phyloP scores from a whole-genome alignment of 2,113 vertebrate species.

The Machaerirhynchus nigripectus region DNA sequence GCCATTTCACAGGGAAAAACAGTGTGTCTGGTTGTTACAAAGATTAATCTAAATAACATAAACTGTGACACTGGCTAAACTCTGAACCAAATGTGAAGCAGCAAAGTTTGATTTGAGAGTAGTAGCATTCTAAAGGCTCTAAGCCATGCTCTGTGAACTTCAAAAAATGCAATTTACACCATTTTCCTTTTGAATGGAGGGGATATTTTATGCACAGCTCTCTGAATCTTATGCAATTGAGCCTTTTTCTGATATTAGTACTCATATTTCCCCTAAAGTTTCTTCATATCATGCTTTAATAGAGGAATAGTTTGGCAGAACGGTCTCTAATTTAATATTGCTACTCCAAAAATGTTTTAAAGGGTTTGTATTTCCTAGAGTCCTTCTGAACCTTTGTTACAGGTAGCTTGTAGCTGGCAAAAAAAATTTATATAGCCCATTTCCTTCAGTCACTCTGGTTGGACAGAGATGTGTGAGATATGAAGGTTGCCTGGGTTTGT shows the following conservation, averaged over 20 bases:
- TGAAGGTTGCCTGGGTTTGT: background rate
- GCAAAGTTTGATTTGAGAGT: background rate
- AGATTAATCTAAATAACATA: background rate
- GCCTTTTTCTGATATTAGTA: background rate
- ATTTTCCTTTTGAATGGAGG: background rate
- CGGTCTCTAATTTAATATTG: background rate
- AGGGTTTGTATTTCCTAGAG: background rate
- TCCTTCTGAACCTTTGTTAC: background rate
- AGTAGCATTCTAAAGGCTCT: background rate
- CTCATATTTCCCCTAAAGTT: rapidly evolving
- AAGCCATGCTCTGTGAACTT: background rate
- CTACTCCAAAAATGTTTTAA: background rate
- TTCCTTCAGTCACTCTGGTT: background rate
- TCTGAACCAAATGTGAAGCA: background rate
- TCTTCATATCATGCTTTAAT: background rate
- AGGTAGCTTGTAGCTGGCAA: background rate
- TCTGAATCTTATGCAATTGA: background rate
- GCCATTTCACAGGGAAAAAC: background rate
- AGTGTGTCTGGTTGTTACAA: background rate
- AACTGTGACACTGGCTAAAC: background rate
- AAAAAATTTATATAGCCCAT: background rate
- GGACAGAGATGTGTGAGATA: background rate
- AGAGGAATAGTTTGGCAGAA: background rate
- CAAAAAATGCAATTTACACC: background rate
- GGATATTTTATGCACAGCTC: background rate